Evolutionary conservation across 2,797 vertebrate species (phyloP).

Genomic region (Peromyscus aztecus): DNA sequence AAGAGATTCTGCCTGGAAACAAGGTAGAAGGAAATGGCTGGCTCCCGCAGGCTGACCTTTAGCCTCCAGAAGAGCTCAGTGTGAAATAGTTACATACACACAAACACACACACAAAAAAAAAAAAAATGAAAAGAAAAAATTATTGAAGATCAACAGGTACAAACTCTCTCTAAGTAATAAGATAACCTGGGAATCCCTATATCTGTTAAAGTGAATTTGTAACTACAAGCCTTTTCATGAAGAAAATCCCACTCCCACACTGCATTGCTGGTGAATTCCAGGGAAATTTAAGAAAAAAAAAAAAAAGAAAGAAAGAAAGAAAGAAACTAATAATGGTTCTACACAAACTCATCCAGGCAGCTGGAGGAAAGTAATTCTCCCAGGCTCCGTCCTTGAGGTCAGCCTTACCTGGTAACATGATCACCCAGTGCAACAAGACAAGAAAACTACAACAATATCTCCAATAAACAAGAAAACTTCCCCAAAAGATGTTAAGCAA

Average conservation of each 20-base stretch:
- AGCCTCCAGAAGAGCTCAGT: neutral
- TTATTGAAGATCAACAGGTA: neutral
- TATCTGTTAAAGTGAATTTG: neutral
- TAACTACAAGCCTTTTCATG: slow-evolving; percentile 13
- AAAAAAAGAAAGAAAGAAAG: too few relatives aligned
- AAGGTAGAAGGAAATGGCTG: neutral
- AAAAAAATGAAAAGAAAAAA: neutral
- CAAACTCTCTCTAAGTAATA: neutral
- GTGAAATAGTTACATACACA: neutral
- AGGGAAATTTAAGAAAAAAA: neutral
- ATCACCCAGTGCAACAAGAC: neutral
- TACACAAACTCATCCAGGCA: neutral
- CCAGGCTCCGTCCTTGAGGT: neutral
- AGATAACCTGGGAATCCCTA: neutral
- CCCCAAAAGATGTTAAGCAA: neutral
- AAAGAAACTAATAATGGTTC: neutral
- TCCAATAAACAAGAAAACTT: neutral
- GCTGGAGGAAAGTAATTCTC: neutral
- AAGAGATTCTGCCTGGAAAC: neutral
- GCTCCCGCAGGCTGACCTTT: neutral
- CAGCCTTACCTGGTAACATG: neutral
- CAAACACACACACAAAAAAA: neutral
- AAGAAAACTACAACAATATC: slow-evolving; percentile 12
- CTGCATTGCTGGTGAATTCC: neutral
- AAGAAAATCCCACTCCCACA: slow-evolving; percentile 21